Evolutionary conservation across 1,140 invertebrate genomes (phyloP), one percentile per base, ranked within the genome.

Genomic region (Bemisia tabaci): DNA sequence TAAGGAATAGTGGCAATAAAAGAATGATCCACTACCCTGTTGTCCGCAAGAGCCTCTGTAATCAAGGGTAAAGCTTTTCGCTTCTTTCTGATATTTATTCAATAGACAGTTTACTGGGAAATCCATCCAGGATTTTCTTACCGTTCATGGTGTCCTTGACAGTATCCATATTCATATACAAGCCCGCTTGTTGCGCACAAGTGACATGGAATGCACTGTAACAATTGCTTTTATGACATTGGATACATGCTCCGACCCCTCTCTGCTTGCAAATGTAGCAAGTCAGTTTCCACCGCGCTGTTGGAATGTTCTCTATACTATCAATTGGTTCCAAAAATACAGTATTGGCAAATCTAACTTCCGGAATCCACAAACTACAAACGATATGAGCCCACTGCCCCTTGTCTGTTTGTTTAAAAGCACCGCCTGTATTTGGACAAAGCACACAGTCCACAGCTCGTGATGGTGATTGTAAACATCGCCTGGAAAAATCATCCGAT

Each of bases 191-290:
- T 77, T 98, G 95, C 0, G 95, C 96, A 79, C 97, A 99, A 0
- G 96, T 98, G 0, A 98, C 96, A 78, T 99, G 97, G 79, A 98
- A 98, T 5, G 95, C 95, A 64, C 91, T 90, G 74, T 97, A 98
- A 77, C 96, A 98, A 76, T 93, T 97, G 68, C 86, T 89, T 73
- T 94, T 92, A 75, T 97, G 93, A 77, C 97, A 99, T 78, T 99
- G 97, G 70, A 99, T 98, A 74, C 96, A 99, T 1, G 96, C 96
- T 0, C 97, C 97, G 0, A 89, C 87, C 60, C 90, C 88, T 69
- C 92, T 85, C 75, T 96, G 90, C 76, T 97, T 97, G 77, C 97
- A 99, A 64, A 99, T 91, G 74, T 94, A 97, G 75, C 97, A 99
- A 1, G 88, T 89, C 0, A 99, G 81, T 73, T 92, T 93, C 93